These are phyloP conservation scores for Rhinatrema bivittatum DNA, from an alignment of 2,797 vertebrate species.

Conservation along the genomic window DNA sequence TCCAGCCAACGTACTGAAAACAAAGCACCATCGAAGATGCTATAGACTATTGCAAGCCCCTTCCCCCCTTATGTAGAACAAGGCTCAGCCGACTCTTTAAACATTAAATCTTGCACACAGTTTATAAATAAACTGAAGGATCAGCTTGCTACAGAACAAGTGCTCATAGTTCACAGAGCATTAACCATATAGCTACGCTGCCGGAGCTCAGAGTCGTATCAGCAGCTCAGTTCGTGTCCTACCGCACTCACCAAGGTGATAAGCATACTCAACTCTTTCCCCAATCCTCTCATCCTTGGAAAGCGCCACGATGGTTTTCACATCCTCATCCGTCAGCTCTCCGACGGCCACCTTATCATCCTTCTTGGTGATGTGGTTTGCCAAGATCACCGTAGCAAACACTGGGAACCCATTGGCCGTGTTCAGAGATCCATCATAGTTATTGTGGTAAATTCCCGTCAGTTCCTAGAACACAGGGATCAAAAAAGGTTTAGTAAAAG, in stretches of 20 bases:
- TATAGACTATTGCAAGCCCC: too few relatives aligned
- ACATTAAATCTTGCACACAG: too few relatives aligned
- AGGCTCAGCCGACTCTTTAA: too few relatives aligned
- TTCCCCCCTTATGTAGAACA: too few relatives aligned
- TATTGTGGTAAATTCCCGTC: slow-evolving; percentile 96
- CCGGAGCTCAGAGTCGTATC: not conserved
- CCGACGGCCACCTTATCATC: slow-evolving; percentile 81
- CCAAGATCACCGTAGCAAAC: slow-evolving; percentile 91
- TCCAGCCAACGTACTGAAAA: too few relatives aligned
- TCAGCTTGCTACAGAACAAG: too few relatives aligned
- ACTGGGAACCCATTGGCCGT: slow-evolving; percentile 91
- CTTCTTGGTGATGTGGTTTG: slow-evolving; percentile 84
- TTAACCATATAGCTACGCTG: too few relatives aligned
- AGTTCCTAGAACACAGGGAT: slow-evolving; percentile 75
- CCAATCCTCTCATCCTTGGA: slow-evolving; percentile 92
- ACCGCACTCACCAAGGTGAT: not conserved
- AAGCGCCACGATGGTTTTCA: slow-evolving; percentile 80
- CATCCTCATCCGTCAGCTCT: slow-evolving; percentile 88
- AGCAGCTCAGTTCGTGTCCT: not conserved
- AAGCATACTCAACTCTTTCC: slow-evolving; percentile 70
- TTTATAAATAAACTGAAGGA: too few relatives aligned
- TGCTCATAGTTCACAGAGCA: too few relatives aligned
- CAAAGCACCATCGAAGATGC: too few relatives aligned
- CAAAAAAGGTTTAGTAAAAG: too few relatives aligned
- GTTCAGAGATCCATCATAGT: slow-evolving; percentile 94